Evolutionary conservation across 2,113 vertebrate species (phyloP).

Genomic region (Poeciliopsis retropinna): DNA sequence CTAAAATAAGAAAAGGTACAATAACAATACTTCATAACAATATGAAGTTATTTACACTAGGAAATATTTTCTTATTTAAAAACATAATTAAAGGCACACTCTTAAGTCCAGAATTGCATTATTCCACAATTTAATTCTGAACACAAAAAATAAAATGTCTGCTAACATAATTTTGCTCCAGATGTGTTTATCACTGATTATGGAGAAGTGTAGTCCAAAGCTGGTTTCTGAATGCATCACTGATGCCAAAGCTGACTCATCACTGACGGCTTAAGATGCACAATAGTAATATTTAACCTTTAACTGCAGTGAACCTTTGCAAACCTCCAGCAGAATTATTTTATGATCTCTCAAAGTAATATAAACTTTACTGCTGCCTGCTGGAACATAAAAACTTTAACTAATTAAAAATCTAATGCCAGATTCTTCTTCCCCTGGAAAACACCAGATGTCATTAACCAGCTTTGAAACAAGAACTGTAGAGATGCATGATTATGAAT

Average conservation of each 20-base stretch:
- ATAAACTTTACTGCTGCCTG: not conserved
- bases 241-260: not conserved
- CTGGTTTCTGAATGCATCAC: not conserved
- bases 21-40: no score
- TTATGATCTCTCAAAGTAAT: not conserved
- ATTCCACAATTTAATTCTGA: no score
- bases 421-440: not conserved
- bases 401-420: no score
- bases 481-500: not conserved
- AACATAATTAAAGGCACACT: no score
- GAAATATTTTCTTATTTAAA: no score
- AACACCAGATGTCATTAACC: not conserved
- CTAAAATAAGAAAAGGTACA: no score
- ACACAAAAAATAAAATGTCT: not conserved
- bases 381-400: not conserved
- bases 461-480: not conserved
- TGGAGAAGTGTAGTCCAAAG: not conserved
- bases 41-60: no score
- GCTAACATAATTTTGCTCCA: not conserved
- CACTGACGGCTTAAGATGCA: not conserved
- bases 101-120: no score
- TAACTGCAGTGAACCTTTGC: not conserved
- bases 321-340: not conserved
- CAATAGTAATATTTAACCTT: not conserved
- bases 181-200: not conserved